Base-by-base conservation (phyloP, 2,797 vertebrate genomes). In the Caiman crocodilus region DNA sequence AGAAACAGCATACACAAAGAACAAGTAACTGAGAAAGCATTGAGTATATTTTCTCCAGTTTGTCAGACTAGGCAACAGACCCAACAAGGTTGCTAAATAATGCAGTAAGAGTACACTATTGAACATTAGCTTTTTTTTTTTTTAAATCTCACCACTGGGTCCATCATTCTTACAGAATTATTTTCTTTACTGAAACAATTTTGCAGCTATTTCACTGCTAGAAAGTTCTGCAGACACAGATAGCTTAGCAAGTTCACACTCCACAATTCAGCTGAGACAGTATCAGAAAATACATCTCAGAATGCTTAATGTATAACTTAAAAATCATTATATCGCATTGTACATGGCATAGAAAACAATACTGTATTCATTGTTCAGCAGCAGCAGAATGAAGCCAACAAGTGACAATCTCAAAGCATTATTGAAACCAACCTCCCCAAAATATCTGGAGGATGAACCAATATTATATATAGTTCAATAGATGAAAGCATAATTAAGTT, bases 1-100 rank as follows among this genome's bases (percentile, higher is more conserved):
- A 94, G 92, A 95, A 97, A 94, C 85, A 89, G 95, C 7, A 86
- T 15, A 69, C 57, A 82, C 79, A 59, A 90, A 93, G 84, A 95
- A 90, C 88, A 73, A 86, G 76, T 1, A 87, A 73, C 82, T 12
- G 67, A 60, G 69, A 94, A 79, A 25, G 74, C 26, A 69, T 26
- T 82, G 81, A 67, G 64, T 13, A 14, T n/a, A 82, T 42, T 73
- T 50, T 74, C 60, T 28, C 12, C 1, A 89, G 63, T 55, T 69
- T 85, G 60, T 20, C 77, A 20, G 50, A 90, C 80, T 0, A 69
- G 17, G 42, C 79, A 76, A 25, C 60, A 61, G 30, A 13, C 17
- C 35, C 26, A 18, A 35, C 56, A 76, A 92, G 87, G 59, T 28
- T 87, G 59, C 18, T 75, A 50, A 76, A 73, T 61, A 42, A 61